Evolutionary conservation across 1,140 invertebrate species (phyloP).

Genomic region (Drosophila elegans): DNA sequence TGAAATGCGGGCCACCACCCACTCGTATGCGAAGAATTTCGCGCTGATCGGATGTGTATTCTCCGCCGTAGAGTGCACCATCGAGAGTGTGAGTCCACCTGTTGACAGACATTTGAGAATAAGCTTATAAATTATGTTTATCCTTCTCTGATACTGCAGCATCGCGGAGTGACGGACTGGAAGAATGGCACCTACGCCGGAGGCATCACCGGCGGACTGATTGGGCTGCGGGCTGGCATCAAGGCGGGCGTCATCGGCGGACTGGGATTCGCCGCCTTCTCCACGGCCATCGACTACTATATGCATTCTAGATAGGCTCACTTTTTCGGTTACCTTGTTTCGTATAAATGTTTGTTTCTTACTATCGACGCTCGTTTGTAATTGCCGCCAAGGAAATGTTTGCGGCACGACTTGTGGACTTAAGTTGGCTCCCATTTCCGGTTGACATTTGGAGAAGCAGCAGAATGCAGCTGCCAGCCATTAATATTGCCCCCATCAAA

Average conservation of each 20-base stretch:
- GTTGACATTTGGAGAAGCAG: conserved; percentile 20
- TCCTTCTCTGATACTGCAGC: conserved; percentile 85
- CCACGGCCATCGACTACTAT: conserved; percentile 97
- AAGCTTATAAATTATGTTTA: background rate
- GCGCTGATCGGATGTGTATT: conserved; percentile 97
- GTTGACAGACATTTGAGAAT: background rate
- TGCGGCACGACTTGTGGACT: conserved; percentile 20
- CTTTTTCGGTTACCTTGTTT: conserved; percentile 16
- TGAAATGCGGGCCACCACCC: conserved; percentile 96
- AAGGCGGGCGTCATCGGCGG: conserved; percentile 96
- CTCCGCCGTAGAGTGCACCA: conserved; percentile 95
- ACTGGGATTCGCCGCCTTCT: conserved; percentile 97
- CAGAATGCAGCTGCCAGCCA: conserved; percentile 67
- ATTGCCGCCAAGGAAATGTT: conserved; percentile 40
- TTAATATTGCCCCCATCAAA: conserved; percentile 62
- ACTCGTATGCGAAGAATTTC: conserved; percentile 99
- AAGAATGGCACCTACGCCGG: conserved; percentile 98
- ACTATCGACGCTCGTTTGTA: conserved; percentile 33
- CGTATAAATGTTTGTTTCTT: conserved; percentile 65
- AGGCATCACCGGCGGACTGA: conserved; percentile 96
- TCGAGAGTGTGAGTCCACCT: conserved; percentile 91
- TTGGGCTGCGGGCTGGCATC: conserved; percentile 97
- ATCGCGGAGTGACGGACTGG: conserved; percentile 97
- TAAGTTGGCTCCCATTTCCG: conserved; percentile 22
- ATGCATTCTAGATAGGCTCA: conserved; percentile 87